These are phyloP conservation scores for Pectinophora gossypiella DNA, from an alignment of 1,140 invertebrate genomes.

Conservation along the genomic window DNA sequence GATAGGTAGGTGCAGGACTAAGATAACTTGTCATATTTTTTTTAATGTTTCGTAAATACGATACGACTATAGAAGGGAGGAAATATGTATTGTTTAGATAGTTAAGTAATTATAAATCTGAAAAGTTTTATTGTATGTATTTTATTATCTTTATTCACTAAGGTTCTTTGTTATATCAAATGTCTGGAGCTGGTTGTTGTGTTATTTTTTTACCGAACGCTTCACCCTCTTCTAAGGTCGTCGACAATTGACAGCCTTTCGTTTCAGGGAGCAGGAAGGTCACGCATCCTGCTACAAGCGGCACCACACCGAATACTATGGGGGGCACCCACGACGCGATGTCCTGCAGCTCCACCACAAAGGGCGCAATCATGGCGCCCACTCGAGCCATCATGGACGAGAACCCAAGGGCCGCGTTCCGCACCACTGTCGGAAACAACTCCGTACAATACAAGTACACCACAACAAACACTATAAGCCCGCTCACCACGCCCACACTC, in stretches of 20 bases:
- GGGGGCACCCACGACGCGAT: slow-evolving; percentile 78
- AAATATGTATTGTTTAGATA: too few species aligned
- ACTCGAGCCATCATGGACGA: slow-evolving; percentile 82
- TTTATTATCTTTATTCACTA: too few species aligned
- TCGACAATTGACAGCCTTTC: slow-evolving; percentile 81
- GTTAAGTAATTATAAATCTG: too few species aligned
- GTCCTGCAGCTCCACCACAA: slow-evolving; percentile 73
- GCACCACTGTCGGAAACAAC: slow-evolving; percentile 81
- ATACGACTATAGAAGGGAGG: too few species aligned
- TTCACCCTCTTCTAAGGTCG: slow-evolving; percentile 87
- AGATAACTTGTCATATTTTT: too few species aligned
- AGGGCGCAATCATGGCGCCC: slow-evolving; percentile 81
- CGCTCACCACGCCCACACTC: slow-evolving; percentile 80
- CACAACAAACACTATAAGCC: slow-evolving; percentile 80
- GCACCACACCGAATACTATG: slow-evolving; percentile 79
- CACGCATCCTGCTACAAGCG: slow-evolving; percentile 79
- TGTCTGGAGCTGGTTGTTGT: too few species aligned
- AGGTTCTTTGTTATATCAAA: too few species aligned
- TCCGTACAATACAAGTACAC: slow-evolving; percentile 83
- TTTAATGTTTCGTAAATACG: too few species aligned
- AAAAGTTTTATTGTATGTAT: too few species aligned
- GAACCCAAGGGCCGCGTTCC: slow-evolving; percentile 80
- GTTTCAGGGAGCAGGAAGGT: slow-evolving; percentile 86
- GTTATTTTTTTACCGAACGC: slow-evolving; percentile 78
- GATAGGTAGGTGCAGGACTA: too few species aligned